Conservation (phyloP, 2,113 vertebrate species). For the Semnopithecus entellus region DNA sequence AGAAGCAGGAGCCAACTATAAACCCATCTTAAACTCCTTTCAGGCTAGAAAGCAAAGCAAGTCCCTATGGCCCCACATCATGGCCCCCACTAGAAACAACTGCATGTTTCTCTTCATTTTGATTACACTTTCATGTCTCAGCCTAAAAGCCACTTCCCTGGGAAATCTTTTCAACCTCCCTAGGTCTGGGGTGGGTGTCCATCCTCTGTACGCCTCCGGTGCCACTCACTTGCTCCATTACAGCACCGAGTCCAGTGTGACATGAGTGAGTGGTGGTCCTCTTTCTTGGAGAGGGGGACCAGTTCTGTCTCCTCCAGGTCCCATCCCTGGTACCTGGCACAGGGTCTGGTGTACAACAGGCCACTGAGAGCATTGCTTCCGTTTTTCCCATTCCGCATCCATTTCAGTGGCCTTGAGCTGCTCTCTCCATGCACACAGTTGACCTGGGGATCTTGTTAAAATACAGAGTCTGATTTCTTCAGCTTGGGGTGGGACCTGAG, state of each 20-base stretch:
- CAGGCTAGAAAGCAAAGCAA: background rate
- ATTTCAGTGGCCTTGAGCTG: no score
- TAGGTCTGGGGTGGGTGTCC: accelerated
- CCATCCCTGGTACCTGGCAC: background rate
- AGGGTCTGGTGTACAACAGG: background rate
- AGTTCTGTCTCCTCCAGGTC: background rate
- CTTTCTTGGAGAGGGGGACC: background rate
- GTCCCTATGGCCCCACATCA: background rate
- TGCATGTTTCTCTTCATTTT: background rate
- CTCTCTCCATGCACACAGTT: accelerated
- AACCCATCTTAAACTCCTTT: background rate
- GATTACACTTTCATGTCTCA: background rate
- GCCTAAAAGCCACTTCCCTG: background rate
- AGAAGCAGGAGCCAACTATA: background rate
- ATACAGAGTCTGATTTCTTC: background rate
- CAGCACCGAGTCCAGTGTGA: accelerated
- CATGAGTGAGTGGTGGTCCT: background rate
- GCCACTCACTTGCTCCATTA: background rate
- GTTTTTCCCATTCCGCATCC: background rate
- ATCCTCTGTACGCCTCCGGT: background rate
- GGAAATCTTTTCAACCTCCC: background rate
- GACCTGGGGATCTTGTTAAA: background rate
- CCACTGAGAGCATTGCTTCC: accelerated
- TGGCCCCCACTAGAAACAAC: background rate
- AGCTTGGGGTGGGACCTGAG: background rate